These are phyloP conservation scores for Chelonia mydas DNA, from an alignment of 2,797 vertebrate species.

Conservation along the genomic window DNA sequence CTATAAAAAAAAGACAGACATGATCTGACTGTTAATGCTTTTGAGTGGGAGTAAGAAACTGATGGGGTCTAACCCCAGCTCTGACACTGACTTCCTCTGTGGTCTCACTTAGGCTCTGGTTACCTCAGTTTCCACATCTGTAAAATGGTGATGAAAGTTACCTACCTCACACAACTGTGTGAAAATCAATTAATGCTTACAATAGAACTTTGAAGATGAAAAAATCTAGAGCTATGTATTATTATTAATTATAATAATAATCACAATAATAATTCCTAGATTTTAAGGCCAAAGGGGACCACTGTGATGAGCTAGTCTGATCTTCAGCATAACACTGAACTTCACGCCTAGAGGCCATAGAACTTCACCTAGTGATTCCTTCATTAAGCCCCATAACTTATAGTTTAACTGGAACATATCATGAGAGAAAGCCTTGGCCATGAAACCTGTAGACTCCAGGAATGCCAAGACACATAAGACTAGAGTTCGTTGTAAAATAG, in stretches of 20 bases:
- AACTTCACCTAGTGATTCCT: not conserved
- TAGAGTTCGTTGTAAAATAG: not conserved
- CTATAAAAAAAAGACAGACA: not conserved
- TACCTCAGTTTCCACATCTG: not conserved
- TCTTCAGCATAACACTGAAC: not conserved
- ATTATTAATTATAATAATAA: not conserved
- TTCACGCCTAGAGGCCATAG: not conserved
- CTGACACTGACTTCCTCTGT: not conserved
- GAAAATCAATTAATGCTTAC: not conserved
- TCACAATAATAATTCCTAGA: not conserved
- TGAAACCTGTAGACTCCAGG: not conserved
- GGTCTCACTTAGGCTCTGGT: not conserved
- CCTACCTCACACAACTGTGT: not conserved
- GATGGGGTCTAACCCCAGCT: not conserved
- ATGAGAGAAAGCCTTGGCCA: not conserved
- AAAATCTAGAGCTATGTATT: not conserved
- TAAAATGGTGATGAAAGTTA: conserved; percentile 3
- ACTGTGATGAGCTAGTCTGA: not conserved
- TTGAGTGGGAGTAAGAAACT: not conserved
- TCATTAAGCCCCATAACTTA: not conserved
- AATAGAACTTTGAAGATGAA: not conserved
- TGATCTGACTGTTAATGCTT: not conserved
- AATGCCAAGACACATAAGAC: not conserved
- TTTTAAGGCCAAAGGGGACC: not conserved
- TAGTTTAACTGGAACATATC: not conserved